Percentiles rank a stretch among this genome's conserved stretches.
Evolutionary conservation across 2,797 vertebrate genomes (phyloP).

Genomic region (Leptoclinus maculatus): DNA sequence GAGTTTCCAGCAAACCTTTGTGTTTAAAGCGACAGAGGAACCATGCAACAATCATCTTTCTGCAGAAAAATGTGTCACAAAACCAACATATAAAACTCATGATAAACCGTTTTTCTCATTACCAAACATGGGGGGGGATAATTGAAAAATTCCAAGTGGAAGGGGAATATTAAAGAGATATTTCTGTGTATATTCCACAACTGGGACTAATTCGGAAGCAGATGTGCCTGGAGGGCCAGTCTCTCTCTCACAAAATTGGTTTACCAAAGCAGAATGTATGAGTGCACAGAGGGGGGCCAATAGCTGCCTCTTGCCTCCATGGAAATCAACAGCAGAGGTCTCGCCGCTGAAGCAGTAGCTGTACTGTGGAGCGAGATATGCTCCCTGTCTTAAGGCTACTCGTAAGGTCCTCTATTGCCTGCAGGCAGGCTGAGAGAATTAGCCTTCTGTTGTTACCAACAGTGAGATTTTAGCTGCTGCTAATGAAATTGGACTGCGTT

Average conservation of each 20-base stretch:
- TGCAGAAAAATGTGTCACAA: conserved; percentile 68
- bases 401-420: conserved; percentile 38
- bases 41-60: conserved; percentile 35
- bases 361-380: conserved; percentile 51
- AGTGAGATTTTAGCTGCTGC: conserved; percentile 42
- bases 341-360: conserved; percentile 60
- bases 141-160: conserved; percentile 79
- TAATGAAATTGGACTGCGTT: conserved; percentile 46
- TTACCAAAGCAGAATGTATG: conserved; percentile 76
- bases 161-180: conserved; percentile 80
- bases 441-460: conserved; percentile 53
- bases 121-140: conserved; percentile 74
- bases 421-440: conserved; percentile 46
- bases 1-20: conserved; percentile 50
- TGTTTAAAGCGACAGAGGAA: conserved; percentile 50
- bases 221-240: conserved; percentile 78
- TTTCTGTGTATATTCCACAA: conserved; percentile 78
- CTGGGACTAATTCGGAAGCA: conserved; percentile 81
- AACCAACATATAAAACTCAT: conserved; percentile 68
- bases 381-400: conserved; percentile 57
- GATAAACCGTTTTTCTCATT: conserved; percentile 78
- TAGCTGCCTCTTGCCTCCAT: conserved; percentile 67
- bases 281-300: conserved; percentile 62
- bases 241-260: conserved; percentile 78
- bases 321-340: conserved; percentile 70